These are phyloP conservation scores for Drosophila longiperda DNA, from an alignment of 2,888 invertebrate species.

Conservation along the genomic window DNA sequence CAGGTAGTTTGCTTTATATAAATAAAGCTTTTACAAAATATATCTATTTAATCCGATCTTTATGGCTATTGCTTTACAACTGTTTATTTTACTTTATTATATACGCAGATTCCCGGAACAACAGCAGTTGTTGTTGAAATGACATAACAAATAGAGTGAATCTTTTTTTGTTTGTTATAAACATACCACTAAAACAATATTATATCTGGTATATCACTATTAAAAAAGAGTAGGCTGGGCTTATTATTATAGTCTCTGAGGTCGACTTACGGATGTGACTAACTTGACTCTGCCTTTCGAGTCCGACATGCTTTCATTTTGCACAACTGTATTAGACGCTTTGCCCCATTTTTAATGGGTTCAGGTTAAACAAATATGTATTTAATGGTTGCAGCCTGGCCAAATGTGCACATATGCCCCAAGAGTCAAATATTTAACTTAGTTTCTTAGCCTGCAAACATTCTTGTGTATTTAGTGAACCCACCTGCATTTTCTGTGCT, in stretches of 20 bases:
- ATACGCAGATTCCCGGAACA: neutral
- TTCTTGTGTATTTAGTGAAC: neutral
- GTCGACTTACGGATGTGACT: neutral
- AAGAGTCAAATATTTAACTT: neutral
- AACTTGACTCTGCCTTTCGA: neutral
- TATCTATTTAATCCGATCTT: neutral
- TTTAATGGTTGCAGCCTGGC: neutral
- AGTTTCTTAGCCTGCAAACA: neutral
- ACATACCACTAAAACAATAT: neutral
- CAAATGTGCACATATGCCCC: neutral
- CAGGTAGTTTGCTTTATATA: neutral
- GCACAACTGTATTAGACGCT: neutral
- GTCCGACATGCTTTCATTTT: neutral
- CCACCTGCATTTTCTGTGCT: constrained; percentile 86
- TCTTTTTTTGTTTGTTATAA: neutral
- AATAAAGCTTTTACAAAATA: neutral
- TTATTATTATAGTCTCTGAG: neutral
- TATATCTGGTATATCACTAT: neutral
- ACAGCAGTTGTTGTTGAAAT: neutral
- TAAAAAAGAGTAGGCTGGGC: neutral
- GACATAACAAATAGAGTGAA: neutral
- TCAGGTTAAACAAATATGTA: neutral
- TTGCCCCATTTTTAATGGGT: neutral
- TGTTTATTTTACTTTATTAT: neutral
- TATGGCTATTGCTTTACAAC: neutral